phyloP scores from a whole-genome alignment of 2,888 invertebrate species.

The Cerastoderma edule region DNA sequence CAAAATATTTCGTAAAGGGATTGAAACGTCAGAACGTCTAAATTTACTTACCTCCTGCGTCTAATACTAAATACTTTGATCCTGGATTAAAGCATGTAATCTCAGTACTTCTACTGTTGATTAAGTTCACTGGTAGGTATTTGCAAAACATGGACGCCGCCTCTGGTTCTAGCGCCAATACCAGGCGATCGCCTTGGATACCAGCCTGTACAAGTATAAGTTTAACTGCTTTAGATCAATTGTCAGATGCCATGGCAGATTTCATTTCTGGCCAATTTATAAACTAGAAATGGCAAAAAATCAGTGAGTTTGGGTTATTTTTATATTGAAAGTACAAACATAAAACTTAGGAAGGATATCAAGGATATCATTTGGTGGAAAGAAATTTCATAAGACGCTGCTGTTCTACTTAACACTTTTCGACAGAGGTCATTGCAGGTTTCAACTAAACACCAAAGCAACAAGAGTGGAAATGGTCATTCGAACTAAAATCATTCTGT shows the following conservation, averaged over 20 bases:
- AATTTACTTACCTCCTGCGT: conserved; percentile 41
- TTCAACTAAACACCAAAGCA: too few relatives aligned
- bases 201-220: conserved; percentile 22
- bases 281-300: background rate
- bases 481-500: too few relatives aligned
- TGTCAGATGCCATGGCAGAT: background rate
- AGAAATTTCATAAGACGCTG: too few relatives aligned
- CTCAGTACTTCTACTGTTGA: background rate
- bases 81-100: conserved; percentile 35
- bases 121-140: conserved; percentile 35
- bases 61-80: conserved; percentile 45
- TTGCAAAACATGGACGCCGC: conserved; percentile 49
- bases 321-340: background rate
- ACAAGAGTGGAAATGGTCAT: too few relatives aligned
- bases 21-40: too few relatives aligned
- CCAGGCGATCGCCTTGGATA: conserved; percentile 23
- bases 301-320: background rate
- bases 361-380: background rate
- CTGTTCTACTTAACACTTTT: too few relatives aligned
- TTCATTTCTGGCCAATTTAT: background rate
- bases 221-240: background rate
- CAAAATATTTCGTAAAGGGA: too few relatives aligned
- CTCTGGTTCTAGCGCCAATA: conserved; percentile 38
- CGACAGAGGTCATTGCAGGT: too few relatives aligned
- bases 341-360: background rate